These are phyloP conservation scores for Odontesthes bonariensis DNA, from an alignment of 2,113 vertebrate genomes.

Conservation along the genomic window DNA sequence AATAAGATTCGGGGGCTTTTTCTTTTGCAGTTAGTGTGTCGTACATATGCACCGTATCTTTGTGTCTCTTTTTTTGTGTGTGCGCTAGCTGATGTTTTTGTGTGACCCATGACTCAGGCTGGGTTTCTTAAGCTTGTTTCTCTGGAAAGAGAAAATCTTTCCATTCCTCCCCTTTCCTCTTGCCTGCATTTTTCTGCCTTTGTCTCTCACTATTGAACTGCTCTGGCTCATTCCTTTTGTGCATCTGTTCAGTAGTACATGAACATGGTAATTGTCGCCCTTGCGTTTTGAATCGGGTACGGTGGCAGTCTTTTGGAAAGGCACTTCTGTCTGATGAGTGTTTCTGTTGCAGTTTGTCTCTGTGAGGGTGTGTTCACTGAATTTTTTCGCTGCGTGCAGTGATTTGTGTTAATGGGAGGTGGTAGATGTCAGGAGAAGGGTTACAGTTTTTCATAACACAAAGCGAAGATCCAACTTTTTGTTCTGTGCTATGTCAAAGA, in stretches of 20 bases:
- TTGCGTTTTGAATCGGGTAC: slow-evolving; percentile 48
- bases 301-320: slow-evolving; percentile 62
- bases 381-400: not conserved
- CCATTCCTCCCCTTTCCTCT: slow-evolving; percentile 67
- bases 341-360: slow-evolving; percentile 30
- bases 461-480: not conserved
- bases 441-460: not conserved
- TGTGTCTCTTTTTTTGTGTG: slow-evolving; percentile 37
- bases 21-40: not conserved
- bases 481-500: not conserved
- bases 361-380: not conserved
- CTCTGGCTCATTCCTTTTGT: slow-evolving; percentile 17
- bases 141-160: slow-evolving; percentile 68
- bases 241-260: slow-evolving; percentile 21
- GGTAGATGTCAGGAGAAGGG: not conserved
- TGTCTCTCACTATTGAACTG: slow-evolving; percentile 28
- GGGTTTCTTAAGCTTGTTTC: slow-evolving; percentile 71
- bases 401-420: not conserved
- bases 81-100: slow-evolving; percentile 19
- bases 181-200: slow-evolving; percentile 4
- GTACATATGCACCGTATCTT: slow-evolving; percentile 9
- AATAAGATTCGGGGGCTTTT: not conserved
- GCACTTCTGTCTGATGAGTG: slow-evolving; percentile 40
- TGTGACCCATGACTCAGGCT: slow-evolving; percentile 76
- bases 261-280: slow-evolving; percentile 17